A percentile compares a stretch with the other conserved stretches of the same genome.
Evolutionary conservation across 2,888 invertebrate species (phyloP).

Genomic region (Pardosa pseudoannulata): DNA sequence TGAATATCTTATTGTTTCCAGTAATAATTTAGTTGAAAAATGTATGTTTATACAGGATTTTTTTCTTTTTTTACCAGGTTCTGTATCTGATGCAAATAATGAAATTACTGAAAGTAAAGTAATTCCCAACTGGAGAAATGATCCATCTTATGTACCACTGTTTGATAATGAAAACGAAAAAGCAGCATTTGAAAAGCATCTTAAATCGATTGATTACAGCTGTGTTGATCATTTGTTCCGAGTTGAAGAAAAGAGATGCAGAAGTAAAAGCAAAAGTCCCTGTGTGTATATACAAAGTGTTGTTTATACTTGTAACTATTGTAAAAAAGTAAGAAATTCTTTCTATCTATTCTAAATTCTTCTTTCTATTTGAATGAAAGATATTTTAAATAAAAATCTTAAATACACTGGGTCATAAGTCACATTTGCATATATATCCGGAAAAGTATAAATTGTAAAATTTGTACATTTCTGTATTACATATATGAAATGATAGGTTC

Average conservation of each 20-base stretch:
- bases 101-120: constrained; percentile 1
- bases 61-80: too few species aligned
- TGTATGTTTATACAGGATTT: too few species aligned
- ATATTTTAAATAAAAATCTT: too few species aligned
- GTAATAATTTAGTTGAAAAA: too few species aligned
- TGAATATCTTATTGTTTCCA: too few species aligned
- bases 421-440: too few species aligned
- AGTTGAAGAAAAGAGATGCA: not conserved
- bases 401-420: too few species aligned
- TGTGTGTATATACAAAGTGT: not conserved
- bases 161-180: constrained; percentile 54
- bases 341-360: too few species aligned
- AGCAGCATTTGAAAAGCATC: constrained; percentile 45
- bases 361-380: too few species aligned
- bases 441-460: too few species aligned
- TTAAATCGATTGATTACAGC: constrained; percentile 65
- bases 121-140: constrained; percentile 46
- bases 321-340: constrained; percentile 59
- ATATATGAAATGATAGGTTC: too few species aligned
- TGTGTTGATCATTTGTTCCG: constrained; percentile 50
- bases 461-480: too few species aligned
- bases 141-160: constrained; percentile 53
- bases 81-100: not conserved
- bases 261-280: not conserved
- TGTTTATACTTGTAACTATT: constrained; percentile 47